Evolutionary conservation across 2,113 vertebrate species (phyloP), one percentile per base, ranked within the genome.

Genomic region (Perca flavescens): DNA sequence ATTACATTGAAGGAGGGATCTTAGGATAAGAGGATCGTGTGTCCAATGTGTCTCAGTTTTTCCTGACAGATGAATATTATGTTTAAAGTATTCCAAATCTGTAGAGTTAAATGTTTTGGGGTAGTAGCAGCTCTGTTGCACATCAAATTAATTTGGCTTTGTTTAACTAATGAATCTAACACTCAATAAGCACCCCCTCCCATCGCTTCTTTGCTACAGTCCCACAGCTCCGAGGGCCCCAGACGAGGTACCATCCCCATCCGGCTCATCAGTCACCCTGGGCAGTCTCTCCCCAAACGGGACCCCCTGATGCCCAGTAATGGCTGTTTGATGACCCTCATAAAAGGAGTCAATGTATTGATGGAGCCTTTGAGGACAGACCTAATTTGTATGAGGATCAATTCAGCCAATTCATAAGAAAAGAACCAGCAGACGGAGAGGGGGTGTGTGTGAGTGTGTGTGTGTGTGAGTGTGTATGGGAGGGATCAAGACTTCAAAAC

Each of bases 281-380:
- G 93, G 94, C 95, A 95, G 94, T 93, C 95, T 95, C 95, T 96
- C 95, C 94, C 95, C 90, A 82, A 83, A 92, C 79, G 95, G 96
- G 94, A 95, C 93, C 94, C 89, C 91, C 91, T 93, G 94, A 96
- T 94, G 95, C 95, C 95, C 95, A 95, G 96, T 97, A 97, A 98
- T 97, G 96, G 96, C 94, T 97, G 96, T 97, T 96, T 97, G 96
- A 98, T 97, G 96, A 95, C 93, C 93, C 96, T 98, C 96, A 97
- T 97, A 97, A 97, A 96, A 96, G 94, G 93, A 96, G 97, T 98
- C 97, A 97, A 97, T 99, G 96, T 96, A 97, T 99, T 95, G 97
- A 98, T 86, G 94, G 86, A 92, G 91, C 92, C 95, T 96, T 95
- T 96, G 94, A 96, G 95, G 94, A 96, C 93, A 86, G 89, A 86